Base-by-base conservation (phyloP, 2,888 invertebrate species). In the Drepanosiphum platanoidis region DNA sequence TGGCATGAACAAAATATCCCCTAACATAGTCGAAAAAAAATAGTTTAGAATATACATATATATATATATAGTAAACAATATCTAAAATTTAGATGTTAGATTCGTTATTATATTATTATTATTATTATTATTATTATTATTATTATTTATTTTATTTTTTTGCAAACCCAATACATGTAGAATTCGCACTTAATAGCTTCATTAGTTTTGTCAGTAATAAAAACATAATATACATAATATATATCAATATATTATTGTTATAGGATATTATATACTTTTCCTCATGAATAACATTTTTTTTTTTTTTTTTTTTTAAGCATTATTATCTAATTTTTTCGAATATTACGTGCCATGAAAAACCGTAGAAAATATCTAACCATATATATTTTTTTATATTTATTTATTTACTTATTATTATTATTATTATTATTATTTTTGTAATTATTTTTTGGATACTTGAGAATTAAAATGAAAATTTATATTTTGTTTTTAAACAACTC, bases 141-240 rank as follows among this genome's bases (percentile, higher is more conserved):
- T 81, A 58, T 81, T 71, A 71, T 68, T 74, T 61, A 27, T 66
- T 61, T 46, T 74, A 22, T 22, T 72, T 71, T 74, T 74, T 74
- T 83, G 82, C 82, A 83, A 83, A 66, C 75, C 75, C 83, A 84
- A 75, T 75, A 75, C 74, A 75, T 75, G 83, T 84, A 84, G 83
- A 68, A 84, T 74, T 84, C 83, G 83, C 83, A 84, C 83, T 84
- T 84, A 68, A 75, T 77, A 84, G 83, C 83, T 84, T 84, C 66
- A 84, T 84, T 84, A 84, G 83, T 84, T 84, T 84, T 84, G 83
- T 84, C 83, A 77, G 75, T 84, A 75, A 77, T 75, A 75, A 74
- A 74, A 84, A 75, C 68, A 84, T 77, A 75, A 84, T 75, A 42
- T 71, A 71, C 70, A 71, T 81, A 80, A 81, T 81, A 77, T 81